Percentiles rank a stretch among this genome's conserved stretches.
These are phyloP conservation scores for Lepidostoma basale DNA, from an alignment of 1,140 invertebrate species.

Conservation along the genomic window DNA sequence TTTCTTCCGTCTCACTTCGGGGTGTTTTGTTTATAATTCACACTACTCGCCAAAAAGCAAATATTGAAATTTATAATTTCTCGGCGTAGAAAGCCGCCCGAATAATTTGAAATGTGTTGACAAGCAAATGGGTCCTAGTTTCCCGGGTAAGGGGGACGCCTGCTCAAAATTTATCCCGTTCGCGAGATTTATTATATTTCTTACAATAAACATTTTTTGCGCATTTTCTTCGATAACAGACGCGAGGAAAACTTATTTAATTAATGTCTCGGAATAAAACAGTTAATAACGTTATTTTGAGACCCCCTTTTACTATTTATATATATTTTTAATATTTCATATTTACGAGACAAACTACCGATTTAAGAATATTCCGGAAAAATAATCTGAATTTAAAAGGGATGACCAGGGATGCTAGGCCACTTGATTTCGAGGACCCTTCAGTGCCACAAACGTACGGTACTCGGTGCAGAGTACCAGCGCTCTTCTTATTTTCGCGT, in stretches of 20 bases:
- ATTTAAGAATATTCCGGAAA: too few relatives aligned
- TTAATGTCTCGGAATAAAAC: too few relatives aligned
- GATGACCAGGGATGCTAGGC: neutral
- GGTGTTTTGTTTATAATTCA: slow-evolving; percentile 41
- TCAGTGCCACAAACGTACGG: slow-evolving; percentile 33
- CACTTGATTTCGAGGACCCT: slow-evolving; percentile 29
- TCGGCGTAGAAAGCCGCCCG: slow-evolving; percentile 25
- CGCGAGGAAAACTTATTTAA: too few relatives aligned
- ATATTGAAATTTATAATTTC: slow-evolving; percentile 33
- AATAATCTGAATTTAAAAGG: too few relatives aligned
- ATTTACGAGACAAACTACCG: too few relatives aligned
- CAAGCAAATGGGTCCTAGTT: slow-evolving; percentile 34
- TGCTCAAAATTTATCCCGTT: neutral
- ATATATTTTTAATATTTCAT: neutral
- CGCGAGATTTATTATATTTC: slow-evolving; percentile 16
- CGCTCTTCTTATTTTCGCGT: too few relatives aligned
- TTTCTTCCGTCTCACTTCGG: slow-evolving; percentile 30
- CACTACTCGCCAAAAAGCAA: slow-evolving; percentile 15
- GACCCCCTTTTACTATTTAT: neutral
- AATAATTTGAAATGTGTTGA: slow-evolving; percentile 37
- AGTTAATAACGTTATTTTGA: neutral
- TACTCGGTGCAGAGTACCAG: too few relatives aligned
- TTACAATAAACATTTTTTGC: neutral
- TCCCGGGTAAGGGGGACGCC: neutral
- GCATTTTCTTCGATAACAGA: too few relatives aligned